Base-by-base conservation (phyloP, 2,888 invertebrate species). In the Eupithecia subfuscata region DNA sequence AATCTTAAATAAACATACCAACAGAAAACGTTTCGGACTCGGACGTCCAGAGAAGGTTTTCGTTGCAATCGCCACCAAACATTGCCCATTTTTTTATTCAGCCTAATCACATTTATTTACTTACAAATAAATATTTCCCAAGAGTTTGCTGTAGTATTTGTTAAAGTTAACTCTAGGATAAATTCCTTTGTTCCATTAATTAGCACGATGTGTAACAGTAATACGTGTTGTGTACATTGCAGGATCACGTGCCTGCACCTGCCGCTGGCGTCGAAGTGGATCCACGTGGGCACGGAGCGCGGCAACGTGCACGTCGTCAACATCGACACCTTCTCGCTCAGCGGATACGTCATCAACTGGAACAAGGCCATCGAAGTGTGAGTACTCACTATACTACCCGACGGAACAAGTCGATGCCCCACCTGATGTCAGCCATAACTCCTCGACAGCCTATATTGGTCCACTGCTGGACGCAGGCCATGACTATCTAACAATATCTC, bases 341-440 rank as follows among this genome's bases (percentile, higher is more conserved):
- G 99, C 89, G 99, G 99, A 81, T 99, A 99, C 96, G 97, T 99
- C 93, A 99, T 99, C 96, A 99, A 99, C 96, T 99, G 99, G 99
- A 99, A 99, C 96, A 99, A 99, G 96, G 99, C 99, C 87, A 99
- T 99, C 93, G 99, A 99, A 97, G 96, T 99, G 99, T 99, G 95
- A 97, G 98, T 97, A 94, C 81, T 60, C 63, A 34, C 64, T 56
- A 18, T 64, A 34, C n/a, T 37, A 64, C 4, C 30, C 7, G 16
- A 25, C 25, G 2, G 16, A 34, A 25, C 64, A 25, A 25, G 18
- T 34, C 16, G 8, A 16, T 30, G 6, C 6, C 5, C 14, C 45
- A 45, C 16, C 45, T 16, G 45, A 45, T 45, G 43, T 14, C 2
- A 63, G 30, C 63, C 12, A 63, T 30, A 7, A 37, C 37, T 37